phyloP scores from a whole-genome alignment of 2,888 invertebrate genomes.

The Platynereis dumerilii region DNA sequence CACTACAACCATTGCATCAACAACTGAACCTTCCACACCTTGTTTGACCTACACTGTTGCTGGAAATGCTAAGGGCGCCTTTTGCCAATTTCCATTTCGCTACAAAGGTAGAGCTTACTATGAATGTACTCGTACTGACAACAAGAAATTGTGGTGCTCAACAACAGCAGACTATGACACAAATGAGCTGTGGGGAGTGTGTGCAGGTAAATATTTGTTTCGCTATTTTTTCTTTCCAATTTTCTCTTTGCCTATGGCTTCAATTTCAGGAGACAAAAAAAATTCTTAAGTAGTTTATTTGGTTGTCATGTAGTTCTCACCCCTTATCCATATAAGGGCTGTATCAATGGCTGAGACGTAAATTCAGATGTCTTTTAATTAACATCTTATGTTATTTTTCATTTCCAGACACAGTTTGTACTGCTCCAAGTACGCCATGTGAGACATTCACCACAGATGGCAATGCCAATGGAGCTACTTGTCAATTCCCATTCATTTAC shows the following conservation, averaged over 20 bases:
- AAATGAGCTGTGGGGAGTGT: slow-evolving; percentile 14
- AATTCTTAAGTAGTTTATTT: no score
- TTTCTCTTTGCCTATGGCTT: no score
- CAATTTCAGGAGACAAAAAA: no score
- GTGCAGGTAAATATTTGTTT: slow-evolving; percentile 11
- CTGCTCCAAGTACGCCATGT: neutral
- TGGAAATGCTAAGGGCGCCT: slow-evolving; percentile 17
- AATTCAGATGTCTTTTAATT: no score
- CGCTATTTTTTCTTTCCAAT: no score
- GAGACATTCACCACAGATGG: slow-evolving; percentile 11
- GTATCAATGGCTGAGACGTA: no score
- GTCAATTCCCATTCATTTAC: slow-evolving; percentile 21
- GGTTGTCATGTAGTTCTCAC: no score
- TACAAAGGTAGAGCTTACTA: neutral
- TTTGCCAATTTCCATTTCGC: slow-evolving; percentile 20
- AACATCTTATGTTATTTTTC: no score
- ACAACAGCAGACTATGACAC: slow-evolving; percentile 17
- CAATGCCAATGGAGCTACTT: slow-evolving; percentile 16
- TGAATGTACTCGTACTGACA: slow-evolving; percentile 10
- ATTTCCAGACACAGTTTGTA: neutral
- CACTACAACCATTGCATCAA: neutral
- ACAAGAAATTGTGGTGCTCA: slow-evolving; percentile 15
- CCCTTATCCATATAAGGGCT: no score
- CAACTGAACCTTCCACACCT: neutral
- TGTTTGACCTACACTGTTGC: slow-evolving; percentile 9